Conservation (phyloP, 2,113 vertebrate genomes). For the Clupea harengus region DNA sequence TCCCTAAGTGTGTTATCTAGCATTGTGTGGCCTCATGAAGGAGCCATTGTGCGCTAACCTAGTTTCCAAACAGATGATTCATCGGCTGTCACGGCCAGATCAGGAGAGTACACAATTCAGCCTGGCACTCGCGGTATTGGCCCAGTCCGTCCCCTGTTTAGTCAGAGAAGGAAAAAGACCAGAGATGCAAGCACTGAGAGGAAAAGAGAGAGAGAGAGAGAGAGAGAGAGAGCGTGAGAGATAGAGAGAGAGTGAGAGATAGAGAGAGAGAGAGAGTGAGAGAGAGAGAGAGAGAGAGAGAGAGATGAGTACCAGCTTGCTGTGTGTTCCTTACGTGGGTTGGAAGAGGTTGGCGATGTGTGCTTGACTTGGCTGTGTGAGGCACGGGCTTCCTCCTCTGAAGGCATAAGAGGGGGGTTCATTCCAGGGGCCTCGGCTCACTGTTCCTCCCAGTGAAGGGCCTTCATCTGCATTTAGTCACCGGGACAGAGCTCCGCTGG, state of each 20-base stretch:
- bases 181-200: not conserved
- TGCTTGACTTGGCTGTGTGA: not conserved
- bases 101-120: conserved; percentile 55
- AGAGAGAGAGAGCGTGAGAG: not conserved
- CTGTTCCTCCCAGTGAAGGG: not conserved
- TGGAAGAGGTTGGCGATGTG: not conserved
- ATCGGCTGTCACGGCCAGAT: conserved; percentile 57
- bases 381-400: not conserved
- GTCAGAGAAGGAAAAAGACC: not conserved
- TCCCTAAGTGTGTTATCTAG: conserved; percentile 40
- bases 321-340: not conserved
- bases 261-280: not conserved
- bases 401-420: not conserved
- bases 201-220: not conserved
- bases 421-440: not conserved
- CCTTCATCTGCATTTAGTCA: conserved; percentile 1
- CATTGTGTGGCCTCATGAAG: conserved; percentile 55
- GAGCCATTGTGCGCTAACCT: conserved; percentile 67
- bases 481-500: not conserved
- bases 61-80: conserved; percentile 65
- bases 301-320: not conserved
- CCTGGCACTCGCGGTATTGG: conserved; percentile 61
- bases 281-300: not conserved
- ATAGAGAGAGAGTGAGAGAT: not conserved
- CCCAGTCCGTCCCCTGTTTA: conserved; percentile 43